phyloP scores from a whole-genome alignment of 2,797 vertebrate genomes.

The Tolypeutes matacus region DNA sequence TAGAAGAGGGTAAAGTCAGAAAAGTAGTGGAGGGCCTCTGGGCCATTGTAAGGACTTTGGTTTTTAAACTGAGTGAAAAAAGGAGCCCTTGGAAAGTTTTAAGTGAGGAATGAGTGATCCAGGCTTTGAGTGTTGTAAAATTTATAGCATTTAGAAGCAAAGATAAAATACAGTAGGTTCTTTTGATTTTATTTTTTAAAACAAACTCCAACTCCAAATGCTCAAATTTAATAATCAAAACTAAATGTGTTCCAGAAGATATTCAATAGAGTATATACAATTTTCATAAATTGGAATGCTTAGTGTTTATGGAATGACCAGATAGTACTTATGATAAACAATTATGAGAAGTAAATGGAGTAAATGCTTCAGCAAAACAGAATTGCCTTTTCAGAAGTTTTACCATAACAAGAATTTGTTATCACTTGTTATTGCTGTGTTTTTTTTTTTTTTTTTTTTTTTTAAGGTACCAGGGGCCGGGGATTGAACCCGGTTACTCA shows the following conservation, averaged over 20 bases:
- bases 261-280: neutral
- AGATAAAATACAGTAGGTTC: neutral
- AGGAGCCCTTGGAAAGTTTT: neutral
- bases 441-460: too few relatives aligned
- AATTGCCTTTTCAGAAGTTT: conserved; percentile 59
- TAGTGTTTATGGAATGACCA: conserved; percentile 62
- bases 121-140: conserved; percentile 34
- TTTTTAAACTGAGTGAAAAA: neutral
- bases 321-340: neutral
- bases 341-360: neutral
- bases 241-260: conserved; percentile 7
- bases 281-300: conserved; percentile 36
- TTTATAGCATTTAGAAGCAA: neutral
- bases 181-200: neutral
- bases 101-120: neutral
- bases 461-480: too few relatives aligned
- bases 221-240: conserved; percentile 64
- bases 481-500: too few relatives aligned
- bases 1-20: neutral
- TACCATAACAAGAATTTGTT: conserved; percentile 43
- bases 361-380: neutral
- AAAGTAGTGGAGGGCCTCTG: neutral
- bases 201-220: neutral
- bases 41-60: neutral
- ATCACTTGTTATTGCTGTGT: neutral